phyloP scores from a whole-genome alignment of 2,888 invertebrate species.

The Callyntrura guangdongensis region DNA sequence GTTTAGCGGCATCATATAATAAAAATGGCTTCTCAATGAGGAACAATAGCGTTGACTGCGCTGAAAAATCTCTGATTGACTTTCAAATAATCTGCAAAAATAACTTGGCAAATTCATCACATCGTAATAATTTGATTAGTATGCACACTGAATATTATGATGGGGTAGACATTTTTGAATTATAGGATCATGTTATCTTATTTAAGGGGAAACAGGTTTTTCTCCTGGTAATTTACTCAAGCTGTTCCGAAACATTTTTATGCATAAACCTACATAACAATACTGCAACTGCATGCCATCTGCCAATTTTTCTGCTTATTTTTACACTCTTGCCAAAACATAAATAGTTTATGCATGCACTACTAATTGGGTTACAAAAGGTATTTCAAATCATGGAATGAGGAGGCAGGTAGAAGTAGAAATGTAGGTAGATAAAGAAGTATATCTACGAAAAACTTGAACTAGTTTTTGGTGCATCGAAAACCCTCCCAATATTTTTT shows the following conservation, averaged over 20 bases:
- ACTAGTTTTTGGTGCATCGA: background rate
- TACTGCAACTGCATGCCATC: background rate
- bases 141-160: background rate
- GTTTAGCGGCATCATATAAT: background rate
- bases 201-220: conserved; percentile 19
- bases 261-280: background rate
- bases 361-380: conserved; percentile 16
- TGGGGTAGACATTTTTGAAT: too few species aligned
- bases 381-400: background rate
- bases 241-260: background rate
- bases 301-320: background rate
- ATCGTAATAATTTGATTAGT: background rate
- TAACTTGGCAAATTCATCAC: background rate
- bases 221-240: background rate
- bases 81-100: background rate
- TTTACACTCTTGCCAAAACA: background rate
- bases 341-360: background rate
- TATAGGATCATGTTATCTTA: background rate
- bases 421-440: background rate
- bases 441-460: conserved; percentile 17
- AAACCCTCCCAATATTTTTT: background rate
- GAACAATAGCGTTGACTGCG: conserved; percentile 3
- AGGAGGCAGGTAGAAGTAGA: background rate
- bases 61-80: background rate
- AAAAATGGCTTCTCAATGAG: background rate